Base-by-base conservation (phyloP, 2,888 invertebrate species). In the Acanthococcus lagerstroemiae region DNA sequence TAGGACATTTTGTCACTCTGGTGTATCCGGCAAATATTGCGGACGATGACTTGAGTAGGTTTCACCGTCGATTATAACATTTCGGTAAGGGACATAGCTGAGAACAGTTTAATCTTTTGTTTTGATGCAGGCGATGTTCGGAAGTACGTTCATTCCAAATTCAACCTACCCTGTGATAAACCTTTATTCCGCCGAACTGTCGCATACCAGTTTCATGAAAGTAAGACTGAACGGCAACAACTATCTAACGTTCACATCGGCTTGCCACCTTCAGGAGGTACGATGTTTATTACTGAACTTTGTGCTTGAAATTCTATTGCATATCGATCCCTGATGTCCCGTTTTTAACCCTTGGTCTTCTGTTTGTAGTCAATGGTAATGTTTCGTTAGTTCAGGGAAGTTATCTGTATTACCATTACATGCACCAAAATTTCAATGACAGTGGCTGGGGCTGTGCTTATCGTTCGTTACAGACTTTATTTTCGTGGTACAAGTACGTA, bases 361-460 rank as follows among this genome's bases (percentile, higher is more conserved):
- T 65, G 52, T 56, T 68, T 67, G 27, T 65, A 70, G 71, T 72
- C 57, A 71, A 71, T 68, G 72, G 71, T 12, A 69, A 70, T 55
- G 56, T 68, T 46, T 67, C 69, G 30, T 17, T 86, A 27, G 86
- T 97, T 2, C 80, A 85, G 69, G 99, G 99, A 1, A 81, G 84
- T 69, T 99, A 99, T 75, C 80, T 85, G 19, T 99, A 99, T 77
- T 88, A 94, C 75, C 99, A 99, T 77, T 99, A 99, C 76, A 88
- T 93, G 85, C 95, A 96, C 76, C 89, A 96, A 74, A 82, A 84
- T 71, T 85, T 93, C 75, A 88, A 96, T 76, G 99, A 99, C 74
- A 87, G 89, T 75, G 95, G 95, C n/a, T 99, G 99, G 99, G 99
- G 99, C 4, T 99, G 99, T 79, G 99, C 99, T 0, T 99, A 99